phyloP scores from a whole-genome alignment of 2,888 invertebrate species.

The Dryococelus australis region DNA sequence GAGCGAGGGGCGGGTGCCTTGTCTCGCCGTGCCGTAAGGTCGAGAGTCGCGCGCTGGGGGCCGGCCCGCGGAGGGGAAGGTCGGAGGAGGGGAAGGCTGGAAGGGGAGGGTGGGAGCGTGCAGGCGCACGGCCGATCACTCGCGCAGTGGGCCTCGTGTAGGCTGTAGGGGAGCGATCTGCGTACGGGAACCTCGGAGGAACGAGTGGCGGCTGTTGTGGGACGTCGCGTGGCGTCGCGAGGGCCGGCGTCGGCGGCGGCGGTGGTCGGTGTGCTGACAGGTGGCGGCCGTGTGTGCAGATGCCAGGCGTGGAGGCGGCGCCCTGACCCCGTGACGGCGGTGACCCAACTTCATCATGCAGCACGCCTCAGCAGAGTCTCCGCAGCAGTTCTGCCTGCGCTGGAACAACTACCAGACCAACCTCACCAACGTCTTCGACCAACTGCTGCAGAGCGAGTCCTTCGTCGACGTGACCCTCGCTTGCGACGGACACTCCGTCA shows the following conservation, averaged over 20 bases:
- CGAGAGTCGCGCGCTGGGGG: not conserved
- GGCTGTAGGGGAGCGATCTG: slow-evolving; percentile 32
- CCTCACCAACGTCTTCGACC: slow-evolving; percentile 87
- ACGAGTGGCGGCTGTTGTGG: slow-evolving; percentile 37
- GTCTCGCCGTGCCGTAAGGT: not conserved
- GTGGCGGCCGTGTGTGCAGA: slow-evolving; percentile 33
- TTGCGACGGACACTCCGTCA: slow-evolving; percentile 89
- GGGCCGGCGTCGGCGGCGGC: slow-evolving; percentile 41
- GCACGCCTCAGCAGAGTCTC: slow-evolving; percentile 53
- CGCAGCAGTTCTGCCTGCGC: slow-evolving; percentile 88
- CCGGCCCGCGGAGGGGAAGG: not conserved
- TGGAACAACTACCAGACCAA: slow-evolving; percentile 96
- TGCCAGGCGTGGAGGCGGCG: slow-evolving; percentile 24
- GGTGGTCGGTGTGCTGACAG: slow-evolving; percentile 31
- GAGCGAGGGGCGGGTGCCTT: slow-evolving; percentile 36
- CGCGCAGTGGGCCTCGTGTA: slow-evolving; percentile 33
- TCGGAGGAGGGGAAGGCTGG: slow-evolving; percentile 32
- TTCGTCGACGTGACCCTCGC: slow-evolving; percentile 93
- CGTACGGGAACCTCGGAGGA: slow-evolving; percentile 33
- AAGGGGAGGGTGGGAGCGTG: slow-evolving; percentile 24
- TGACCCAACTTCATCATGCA: slow-evolving; percentile 42
- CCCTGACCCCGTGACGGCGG: not conserved
- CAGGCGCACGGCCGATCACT: slow-evolving; percentile 23
- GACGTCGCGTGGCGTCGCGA: slow-evolving; percentile 35
- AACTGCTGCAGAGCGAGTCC: slow-evolving; percentile 85